phyloP scores from a whole-genome alignment of 2,888 invertebrate genomes.

The Pharmacophagus antenor region DNA sequence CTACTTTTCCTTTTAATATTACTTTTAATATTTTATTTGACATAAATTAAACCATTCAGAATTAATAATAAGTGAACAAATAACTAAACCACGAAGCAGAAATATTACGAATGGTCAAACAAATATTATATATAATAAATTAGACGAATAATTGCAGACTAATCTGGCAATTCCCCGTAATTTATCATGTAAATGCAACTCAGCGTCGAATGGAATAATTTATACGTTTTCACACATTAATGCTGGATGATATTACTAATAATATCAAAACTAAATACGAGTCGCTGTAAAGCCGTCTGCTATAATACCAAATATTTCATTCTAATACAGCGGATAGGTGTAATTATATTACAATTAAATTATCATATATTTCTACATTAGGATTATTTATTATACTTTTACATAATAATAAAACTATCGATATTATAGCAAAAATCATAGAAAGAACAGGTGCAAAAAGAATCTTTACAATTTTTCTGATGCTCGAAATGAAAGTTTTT shows the following conservation, averaged over 20 bases:
- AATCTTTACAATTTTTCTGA: too few species aligned
- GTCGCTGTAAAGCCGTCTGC: neutral
- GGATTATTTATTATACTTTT: too few species aligned
- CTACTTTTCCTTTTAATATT: too few species aligned
- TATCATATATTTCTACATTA: neutral
- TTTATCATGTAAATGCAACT: constrained; percentile 28
- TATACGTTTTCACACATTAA: constrained; percentile 24
- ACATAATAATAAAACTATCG: too few species aligned
- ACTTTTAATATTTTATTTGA: neutral
- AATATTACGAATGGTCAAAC: constrained; percentile 7
- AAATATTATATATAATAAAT: constrained; percentile 17
- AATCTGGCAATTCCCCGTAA: constrained; percentile 23
- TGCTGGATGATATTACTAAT: constrained; percentile 8
- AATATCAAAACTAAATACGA: constrained; percentile 5
- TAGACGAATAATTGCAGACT: constrained; percentile 20
- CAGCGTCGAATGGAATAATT: constrained; percentile 27
- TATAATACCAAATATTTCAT: constrained; percentile 3
- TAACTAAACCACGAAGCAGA: neutral
- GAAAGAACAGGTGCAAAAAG: too few species aligned
- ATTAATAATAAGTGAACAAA: constrained; percentile 4
- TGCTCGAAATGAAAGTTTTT: too few species aligned
- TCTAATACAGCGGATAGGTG: neutral
- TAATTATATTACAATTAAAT: constrained; percentile 1
- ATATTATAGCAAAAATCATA: too few species aligned
- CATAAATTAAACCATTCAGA: neutral